A percentile compares a stretch with the other conserved stretches of the same genome.
phyloP scores from a whole-genome alignment of 2,888 invertebrate genomes.

The Cephus sareptanus region DNA sequence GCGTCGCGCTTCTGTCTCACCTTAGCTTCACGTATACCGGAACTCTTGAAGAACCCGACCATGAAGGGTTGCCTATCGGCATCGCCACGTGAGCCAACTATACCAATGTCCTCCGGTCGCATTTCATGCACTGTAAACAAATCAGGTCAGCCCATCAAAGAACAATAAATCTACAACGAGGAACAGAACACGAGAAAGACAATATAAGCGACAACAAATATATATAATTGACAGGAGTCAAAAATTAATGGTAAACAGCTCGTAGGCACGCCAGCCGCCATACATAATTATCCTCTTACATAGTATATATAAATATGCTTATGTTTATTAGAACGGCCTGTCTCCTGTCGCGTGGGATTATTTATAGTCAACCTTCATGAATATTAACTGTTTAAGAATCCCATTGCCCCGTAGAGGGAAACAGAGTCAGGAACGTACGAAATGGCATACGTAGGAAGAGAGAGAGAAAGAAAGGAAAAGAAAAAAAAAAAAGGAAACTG shows the following conservation, averaged over 20 bases:
- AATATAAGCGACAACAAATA: not conserved
- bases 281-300: constrained; percentile 21
- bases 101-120: constrained; percentile 85
- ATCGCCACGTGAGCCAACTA: constrained; percentile 80
- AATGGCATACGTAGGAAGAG: not conserved
- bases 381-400: constrained; percentile 59
- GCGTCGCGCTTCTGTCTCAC: constrained; percentile 71
- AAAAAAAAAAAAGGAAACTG: constrained; percentile 13
- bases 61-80: constrained; percentile 92
- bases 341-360: constrained; percentile 44
- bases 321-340: constrained; percentile 51
- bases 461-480: constrained; percentile 4
- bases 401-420: constrained; percentile 33
- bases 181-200: not conserved
- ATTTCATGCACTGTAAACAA: constrained; percentile 77
- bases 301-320: constrained; percentile 25
- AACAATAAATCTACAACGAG: not conserved
- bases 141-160: not conserved
- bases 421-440: not conserved
- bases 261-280: not conserved
- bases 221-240: not conserved
- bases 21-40: constrained; percentile 69
- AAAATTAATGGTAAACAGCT: not conserved
- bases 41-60: constrained; percentile 87
- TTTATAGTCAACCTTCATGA: constrained; percentile 63